phyloP scores from a whole-genome alignment of 2,888 invertebrate species.

The Tribolium freemani region DNA sequence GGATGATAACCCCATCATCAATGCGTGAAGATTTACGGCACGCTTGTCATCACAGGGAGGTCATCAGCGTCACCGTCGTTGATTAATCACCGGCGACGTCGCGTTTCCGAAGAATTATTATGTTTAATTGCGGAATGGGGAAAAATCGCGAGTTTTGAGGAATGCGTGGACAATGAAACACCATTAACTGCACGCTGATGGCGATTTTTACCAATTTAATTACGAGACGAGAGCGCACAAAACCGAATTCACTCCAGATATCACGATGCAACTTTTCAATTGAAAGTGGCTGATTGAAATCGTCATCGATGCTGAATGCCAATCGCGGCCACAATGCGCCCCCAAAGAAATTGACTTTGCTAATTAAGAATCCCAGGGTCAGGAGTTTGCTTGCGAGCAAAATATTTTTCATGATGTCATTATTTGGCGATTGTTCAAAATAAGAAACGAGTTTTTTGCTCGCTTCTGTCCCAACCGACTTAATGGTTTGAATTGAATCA shows the following conservation, averaged over 20 bases:
- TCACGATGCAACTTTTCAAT: conserved; percentile 40
- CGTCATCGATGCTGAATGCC: conserved; percentile 42
- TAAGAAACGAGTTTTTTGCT: conserved; percentile 26
- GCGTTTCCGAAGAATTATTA: conserved; percentile 15
- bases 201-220: conserved; percentile 40
- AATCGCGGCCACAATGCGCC: conserved; percentile 23
- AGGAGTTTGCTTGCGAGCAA: neutral
- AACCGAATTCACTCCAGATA: conserved; percentile 41
- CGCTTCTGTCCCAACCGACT: conserved; percentile 21
- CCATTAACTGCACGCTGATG: conserved; percentile 25
- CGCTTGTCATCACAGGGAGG: conserved; percentile 34
- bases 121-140: conserved; percentile 7
- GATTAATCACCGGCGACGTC: conserved; percentile 31
- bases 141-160: conserved; percentile 27
- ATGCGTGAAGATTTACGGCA: conserved; percentile 23
- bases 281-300: conserved; percentile 43
- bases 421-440: conserved; percentile 41
- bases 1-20: conserved; percentile 32
- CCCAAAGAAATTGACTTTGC: conserved; percentile 27
- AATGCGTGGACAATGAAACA: conserved; percentile 28
- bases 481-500: conserved; percentile 42
- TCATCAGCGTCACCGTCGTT: conserved; percentile 34
- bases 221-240: conserved; percentile 24
- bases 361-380: conserved; percentile 29
- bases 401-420: conserved; percentile 13